Percentiles rank a stretch among this genome's conserved stretches.
phyloP scores from a whole-genome alignment of 2,888 invertebrate genomes.

The Trachelus iudaicus region DNA sequence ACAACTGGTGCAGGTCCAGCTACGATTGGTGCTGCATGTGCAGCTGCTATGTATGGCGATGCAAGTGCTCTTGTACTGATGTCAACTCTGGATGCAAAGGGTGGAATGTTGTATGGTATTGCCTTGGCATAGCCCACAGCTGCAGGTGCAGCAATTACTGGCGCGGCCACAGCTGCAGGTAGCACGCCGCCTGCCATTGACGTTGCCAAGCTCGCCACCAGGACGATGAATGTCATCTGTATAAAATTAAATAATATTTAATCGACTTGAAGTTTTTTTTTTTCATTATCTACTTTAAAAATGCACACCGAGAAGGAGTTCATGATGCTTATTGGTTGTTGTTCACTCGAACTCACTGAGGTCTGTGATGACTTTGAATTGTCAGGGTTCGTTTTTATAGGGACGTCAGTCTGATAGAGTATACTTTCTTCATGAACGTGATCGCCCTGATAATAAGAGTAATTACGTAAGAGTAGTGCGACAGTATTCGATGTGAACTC shows the following conservation, averaged over 20 bases:
- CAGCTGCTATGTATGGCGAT: slow-evolving; percentile 51
- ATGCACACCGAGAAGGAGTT: slow-evolving; percentile 34
- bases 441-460: slow-evolving; percentile 29
- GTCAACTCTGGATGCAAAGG: slow-evolving; percentile 73
- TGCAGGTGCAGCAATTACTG: slow-evolving; percentile 69
- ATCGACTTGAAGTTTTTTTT: background rate
- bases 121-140: slow-evolving; percentile 71
- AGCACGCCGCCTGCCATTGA: slow-evolving; percentile 63
- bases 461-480: background rate
- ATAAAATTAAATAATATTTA: slow-evolving; percentile 4
- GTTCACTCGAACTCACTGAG: slow-evolving; percentile 20
- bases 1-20: slow-evolving; percentile 60
- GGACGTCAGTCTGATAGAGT: slow-evolving; percentile 12
- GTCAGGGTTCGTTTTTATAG: slow-evolving; percentile 38
- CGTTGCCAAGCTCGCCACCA: slow-evolving; percentile 36
- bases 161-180: slow-evolving; percentile 57
- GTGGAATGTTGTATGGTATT: slow-evolving; percentile 73
- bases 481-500: too few relatives aligned
- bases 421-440: slow-evolving; percentile 46
- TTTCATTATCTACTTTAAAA: background rate
- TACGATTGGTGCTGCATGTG: slow-evolving; percentile 35
- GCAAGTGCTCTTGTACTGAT: slow-evolving; percentile 65
- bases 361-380: slow-evolving; percentile 24
- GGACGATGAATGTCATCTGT: slow-evolving; percentile 30
- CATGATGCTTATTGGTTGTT: slow-evolving; percentile 31